A percentile compares a stretch with the other conserved stretches of the same genome.
These are phyloP conservation scores for Eumacrocentrus americanus DNA, from an alignment of 2,888 invertebrate genomes.

Conservation along the genomic window DNA sequence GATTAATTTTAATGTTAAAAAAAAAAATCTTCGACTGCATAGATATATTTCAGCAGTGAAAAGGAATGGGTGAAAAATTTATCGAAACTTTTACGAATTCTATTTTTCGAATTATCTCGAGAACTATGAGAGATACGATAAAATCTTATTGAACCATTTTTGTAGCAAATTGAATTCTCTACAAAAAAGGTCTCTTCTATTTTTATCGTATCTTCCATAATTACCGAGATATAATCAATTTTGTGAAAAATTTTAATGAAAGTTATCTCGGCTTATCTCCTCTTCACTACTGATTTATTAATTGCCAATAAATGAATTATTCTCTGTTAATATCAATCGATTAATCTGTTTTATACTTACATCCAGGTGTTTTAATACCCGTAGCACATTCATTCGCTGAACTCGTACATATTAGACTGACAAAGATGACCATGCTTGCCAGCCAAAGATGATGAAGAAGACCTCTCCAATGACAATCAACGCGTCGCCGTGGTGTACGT, in stretches of 20 bases:
- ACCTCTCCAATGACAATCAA: conserved; percentile 7
- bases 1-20: neutral
- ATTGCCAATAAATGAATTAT: too few relatives aligned
- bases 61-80: too few relatives aligned
- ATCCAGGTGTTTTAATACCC: conserved; percentile 54
- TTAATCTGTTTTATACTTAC: conserved; percentile 45
- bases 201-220: too few relatives aligned
- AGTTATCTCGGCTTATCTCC: neutral
- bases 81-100: neutral
- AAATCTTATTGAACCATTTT: neutral
- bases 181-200: too few relatives aligned
- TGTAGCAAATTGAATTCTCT: neutral
- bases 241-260: neutral
- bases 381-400: conserved; percentile 40
- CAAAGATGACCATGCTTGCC: conserved; percentile 36
- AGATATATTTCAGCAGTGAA: too few relatives aligned
- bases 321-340: too few relatives aligned
- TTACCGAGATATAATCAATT: too few relatives aligned
- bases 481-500: neutral
- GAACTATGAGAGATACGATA: neutral
- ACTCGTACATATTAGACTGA: conserved; percentile 38
- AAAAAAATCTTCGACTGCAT: too few relatives aligned
- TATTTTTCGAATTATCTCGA: neutral
- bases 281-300: too few relatives aligned
- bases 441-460: conserved; percentile 37